phyloP scores from a whole-genome alignment of 30 jellyfish, hydroid and myxozoan species.

The Turritopsis dohrnii region DNA sequence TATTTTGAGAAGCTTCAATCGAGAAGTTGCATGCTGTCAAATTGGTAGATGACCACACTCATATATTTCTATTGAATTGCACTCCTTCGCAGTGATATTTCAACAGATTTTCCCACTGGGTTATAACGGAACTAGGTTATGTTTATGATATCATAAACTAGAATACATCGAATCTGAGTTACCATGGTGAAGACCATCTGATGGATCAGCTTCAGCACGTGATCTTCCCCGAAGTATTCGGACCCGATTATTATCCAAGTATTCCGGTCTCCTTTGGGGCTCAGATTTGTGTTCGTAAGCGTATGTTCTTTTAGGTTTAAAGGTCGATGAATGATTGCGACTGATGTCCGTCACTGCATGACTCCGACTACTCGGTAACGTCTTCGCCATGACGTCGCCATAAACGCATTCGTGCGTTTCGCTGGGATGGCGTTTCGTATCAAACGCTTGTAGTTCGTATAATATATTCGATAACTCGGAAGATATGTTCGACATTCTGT shows the following conservation, averaged over 20 bases:
- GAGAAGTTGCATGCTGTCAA: too few species aligned
- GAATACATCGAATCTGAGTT: slow-evolving; percentile 17
- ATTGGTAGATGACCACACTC: too few species aligned
- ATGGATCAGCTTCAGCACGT: slow-evolving; percentile 36
- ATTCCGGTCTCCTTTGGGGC: neutral
- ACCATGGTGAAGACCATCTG: slow-evolving; percentile 33
- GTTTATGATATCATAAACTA: neutral
- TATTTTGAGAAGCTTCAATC: too few species aligned
- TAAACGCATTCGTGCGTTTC: slow-evolving; percentile 29
- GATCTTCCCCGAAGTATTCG: slow-evolving; percentile 30
- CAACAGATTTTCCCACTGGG: too few species aligned
- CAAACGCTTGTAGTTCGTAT: slow-evolving; percentile 77
- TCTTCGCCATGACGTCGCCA: neutral
- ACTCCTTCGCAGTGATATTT: too few species aligned
- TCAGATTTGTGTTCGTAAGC: neutral
- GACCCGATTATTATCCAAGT: slow-evolving; percentile 22
- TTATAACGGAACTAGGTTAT: neutral
- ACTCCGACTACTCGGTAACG: slow-evolving; percentile 17
- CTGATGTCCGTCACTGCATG: slow-evolving; percentile 7
- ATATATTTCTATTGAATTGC: too few species aligned
- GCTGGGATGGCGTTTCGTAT: slow-evolving; percentile 47
- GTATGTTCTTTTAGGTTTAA: slow-evolving; percentile 9
- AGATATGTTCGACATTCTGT: slow-evolving; percentile 76
- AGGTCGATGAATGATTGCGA: slow-evolving; percentile 20
- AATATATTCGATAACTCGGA: slow-evolving; percentile 70